Percentiles rank a stretch among this genome's conserved stretches.
Conservation (phyloP, 2,113 vertebrate genomes). For the Agelaius tricolor region DNA sequence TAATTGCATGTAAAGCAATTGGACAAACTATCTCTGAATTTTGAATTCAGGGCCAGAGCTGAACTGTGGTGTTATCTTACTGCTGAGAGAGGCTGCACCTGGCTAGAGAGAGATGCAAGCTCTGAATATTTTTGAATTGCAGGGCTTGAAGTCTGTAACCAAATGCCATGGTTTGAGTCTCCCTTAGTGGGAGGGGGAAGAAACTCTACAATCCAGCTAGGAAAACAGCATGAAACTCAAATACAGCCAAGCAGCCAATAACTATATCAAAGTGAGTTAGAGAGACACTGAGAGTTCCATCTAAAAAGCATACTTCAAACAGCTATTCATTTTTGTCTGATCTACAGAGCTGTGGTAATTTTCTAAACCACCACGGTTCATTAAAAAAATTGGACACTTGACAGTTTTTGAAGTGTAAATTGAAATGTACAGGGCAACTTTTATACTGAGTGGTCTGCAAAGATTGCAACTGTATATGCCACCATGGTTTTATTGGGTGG, state of each 20-base stretch:
- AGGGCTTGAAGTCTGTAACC: not conserved
- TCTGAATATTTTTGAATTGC: not conserved
- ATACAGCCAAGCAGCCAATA: not conserved
- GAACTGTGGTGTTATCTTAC: not conserved
- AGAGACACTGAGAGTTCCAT: not conserved
- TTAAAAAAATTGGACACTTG: not conserved
- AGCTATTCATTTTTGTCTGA: not conserved
- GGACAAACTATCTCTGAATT: not conserved
- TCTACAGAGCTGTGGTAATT: not conserved
- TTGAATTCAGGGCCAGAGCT: not conserved
- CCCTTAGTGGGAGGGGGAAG: not conserved
- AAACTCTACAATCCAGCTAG: not conserved
- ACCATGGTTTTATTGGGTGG: not conserved
- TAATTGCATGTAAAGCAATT: not conserved
- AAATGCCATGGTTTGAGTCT: not conserved
- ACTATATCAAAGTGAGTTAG: not conserved
- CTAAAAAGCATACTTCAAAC: constrained; percentile 4
- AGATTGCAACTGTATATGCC: not conserved
- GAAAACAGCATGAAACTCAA: not conserved
- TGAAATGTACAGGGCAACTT: not conserved
- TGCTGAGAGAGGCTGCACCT: not conserved
- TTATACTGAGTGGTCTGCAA: not conserved
- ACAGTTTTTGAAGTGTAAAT: not conserved
- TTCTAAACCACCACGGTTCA: not conserved
- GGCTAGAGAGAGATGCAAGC: not conserved